These are phyloP conservation scores for Pristionchus maxplancki DNA, from an alignment of 2,888 invertebrate species.

Conservation along the genomic window DNA sequence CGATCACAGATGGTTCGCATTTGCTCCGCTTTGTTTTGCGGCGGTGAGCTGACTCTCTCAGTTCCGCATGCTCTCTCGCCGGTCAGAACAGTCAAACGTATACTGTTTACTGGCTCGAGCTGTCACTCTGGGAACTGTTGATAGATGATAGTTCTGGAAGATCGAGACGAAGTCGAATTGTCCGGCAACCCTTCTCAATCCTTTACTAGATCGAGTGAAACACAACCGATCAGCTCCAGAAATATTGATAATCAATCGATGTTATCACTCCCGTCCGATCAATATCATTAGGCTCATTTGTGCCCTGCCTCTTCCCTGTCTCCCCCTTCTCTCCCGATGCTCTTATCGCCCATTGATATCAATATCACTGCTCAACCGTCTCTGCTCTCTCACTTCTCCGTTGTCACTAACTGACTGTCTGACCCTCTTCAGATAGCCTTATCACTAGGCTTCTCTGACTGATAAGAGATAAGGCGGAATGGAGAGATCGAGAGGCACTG, in stretches of 20 bases:
- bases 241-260: not conserved
- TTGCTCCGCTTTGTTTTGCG: constrained; percentile 21
- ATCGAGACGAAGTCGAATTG: too few relatives aligned
- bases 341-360: constrained; percentile 26
- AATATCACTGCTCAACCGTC: not conserved
- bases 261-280: not conserved
- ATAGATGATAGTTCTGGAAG: not conserved
- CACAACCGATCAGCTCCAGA: not conserved
- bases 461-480: too few relatives aligned
- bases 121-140: not conserved
- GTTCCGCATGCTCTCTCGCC: too few relatives aligned
- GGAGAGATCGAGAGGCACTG: not conserved
- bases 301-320: not conserved
- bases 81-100: too few relatives aligned
- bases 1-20: constrained; percentile 43
- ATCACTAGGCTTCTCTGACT: not conserved
- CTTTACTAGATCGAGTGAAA: too few relatives aligned
- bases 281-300: constrained; percentile 45
- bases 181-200: too few relatives aligned
- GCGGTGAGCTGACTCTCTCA: not conserved
- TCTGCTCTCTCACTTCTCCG: not conserved
- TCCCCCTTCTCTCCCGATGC: not conserved
- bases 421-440: not conserved
- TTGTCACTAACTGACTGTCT: not conserved
- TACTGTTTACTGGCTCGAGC: not conserved